Conservation (phyloP, 2,888 invertebrate species). For the Linnaemya tessellans region DNA sequence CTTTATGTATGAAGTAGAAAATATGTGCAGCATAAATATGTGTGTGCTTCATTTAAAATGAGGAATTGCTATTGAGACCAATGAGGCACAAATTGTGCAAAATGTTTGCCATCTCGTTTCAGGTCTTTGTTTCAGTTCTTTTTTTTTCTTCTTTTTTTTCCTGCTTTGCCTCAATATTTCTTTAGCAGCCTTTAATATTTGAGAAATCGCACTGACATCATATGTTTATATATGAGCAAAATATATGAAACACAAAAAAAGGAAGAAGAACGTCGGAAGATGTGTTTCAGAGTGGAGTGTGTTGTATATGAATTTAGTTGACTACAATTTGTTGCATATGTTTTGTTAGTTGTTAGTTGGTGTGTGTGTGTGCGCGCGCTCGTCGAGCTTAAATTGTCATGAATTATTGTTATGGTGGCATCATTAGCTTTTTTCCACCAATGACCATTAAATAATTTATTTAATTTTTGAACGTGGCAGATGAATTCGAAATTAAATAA, state of each 20-base stretch:
- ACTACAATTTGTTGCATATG: constrained; percentile 53
- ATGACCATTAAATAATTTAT: constrained; percentile 76
- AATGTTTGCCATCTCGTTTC: constrained; percentile 77
- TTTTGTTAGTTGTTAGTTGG: background rate
- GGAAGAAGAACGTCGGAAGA: background rate
- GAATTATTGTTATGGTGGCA: constrained; percentile 78
- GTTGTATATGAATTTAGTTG: constrained; percentile 37
- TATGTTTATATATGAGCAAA: background rate
- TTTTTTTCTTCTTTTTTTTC: background rate
- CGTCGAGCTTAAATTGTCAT: constrained; percentile 73
- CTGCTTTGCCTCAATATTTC: constrained; percentile 12
- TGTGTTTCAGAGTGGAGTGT: constrained; percentile 29
- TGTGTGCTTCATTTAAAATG: constrained; percentile 77
- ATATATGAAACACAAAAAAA: background rate
- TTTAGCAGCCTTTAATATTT: constrained; percentile 38
- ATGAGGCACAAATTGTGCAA: constrained; percentile 82
- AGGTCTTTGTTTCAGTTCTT: background rate
- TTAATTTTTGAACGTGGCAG: constrained; percentile 75
- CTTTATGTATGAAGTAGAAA: constrained; percentile 58
- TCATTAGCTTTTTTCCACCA: constrained; percentile 75
- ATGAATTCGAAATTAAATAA: constrained; percentile 51
- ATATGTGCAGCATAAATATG: constrained; percentile 50
- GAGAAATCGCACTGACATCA: background rate
- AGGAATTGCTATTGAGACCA: constrained; percentile 81
- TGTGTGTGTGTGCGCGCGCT: background rate